Conservation (phyloP, 2,888 invertebrate genomes). For the Unio delphinus region DNA sequence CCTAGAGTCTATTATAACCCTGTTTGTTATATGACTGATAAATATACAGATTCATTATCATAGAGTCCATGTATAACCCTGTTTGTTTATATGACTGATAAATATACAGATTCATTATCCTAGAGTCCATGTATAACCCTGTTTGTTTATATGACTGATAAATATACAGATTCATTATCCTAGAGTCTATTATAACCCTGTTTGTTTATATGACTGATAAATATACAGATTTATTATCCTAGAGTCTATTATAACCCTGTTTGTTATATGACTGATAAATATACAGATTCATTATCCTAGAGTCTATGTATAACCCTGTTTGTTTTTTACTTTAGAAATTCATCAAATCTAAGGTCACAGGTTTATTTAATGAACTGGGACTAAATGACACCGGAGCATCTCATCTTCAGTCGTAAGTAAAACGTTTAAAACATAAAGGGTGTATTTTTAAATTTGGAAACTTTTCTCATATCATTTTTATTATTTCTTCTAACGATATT, state of each 20-base stretch:
- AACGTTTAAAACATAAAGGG: too few species aligned
- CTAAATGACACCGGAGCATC: slow-evolving; percentile 39
- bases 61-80: neutral
- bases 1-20: neutral
- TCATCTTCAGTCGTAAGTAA: slow-evolving; percentile 48
- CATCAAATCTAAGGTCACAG: slow-evolving; percentile 31
- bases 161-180: neutral
- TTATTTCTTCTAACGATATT: neutral
- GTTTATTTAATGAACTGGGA: slow-evolving; percentile 28
- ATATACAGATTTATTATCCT: neutral
- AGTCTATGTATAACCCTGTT: neutral
- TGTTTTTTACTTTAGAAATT: slow-evolving; percentile 33
- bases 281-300: neutral
- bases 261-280: slow-evolving; percentile 1
- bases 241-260: neutral
- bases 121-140: neutral
- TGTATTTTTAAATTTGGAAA: too few species aligned
- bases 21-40: neutral
- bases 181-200: neutral
- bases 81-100: neutral
- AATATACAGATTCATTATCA: neutral
- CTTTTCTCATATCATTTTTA: too few species aligned
- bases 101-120: neutral
- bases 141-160: neutral
- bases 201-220: neutral